These are phyloP conservation scores for Ctenopoma kingsleyae DNA, from an alignment of 2,797 vertebrate species.

Conservation along the genomic window DNA sequence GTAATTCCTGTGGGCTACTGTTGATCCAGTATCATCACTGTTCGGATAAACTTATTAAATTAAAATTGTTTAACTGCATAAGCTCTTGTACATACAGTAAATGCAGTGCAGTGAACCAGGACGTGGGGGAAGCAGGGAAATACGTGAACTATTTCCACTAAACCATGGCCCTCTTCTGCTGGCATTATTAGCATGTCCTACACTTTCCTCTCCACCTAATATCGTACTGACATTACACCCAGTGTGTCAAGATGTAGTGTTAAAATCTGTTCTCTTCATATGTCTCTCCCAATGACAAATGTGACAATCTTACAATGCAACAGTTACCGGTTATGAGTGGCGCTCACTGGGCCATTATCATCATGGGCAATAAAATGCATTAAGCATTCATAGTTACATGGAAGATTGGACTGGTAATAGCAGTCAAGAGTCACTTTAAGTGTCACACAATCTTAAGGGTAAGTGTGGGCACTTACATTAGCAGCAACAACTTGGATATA, in stretches of 20 bases:
- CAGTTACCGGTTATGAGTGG: conserved; percentile 9
- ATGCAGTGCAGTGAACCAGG: conserved; percentile 24
- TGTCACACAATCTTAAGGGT: not conserved
- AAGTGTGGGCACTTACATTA: not conserved
- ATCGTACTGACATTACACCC: not conserved
- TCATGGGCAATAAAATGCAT: conserved; percentile 15
- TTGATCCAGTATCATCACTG: conserved; percentile 54
- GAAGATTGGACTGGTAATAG: not conserved
- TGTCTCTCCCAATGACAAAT: conserved; percentile 20
- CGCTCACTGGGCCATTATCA: not conserved
- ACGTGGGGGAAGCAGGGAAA: not conserved
- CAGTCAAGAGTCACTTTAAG: conserved; percentile 17
- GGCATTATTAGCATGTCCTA: not conserved
- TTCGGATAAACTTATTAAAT: conserved; percentile 58
- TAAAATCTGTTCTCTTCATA: not conserved
- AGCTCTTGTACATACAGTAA: conserved; percentile 48
- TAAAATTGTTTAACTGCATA: conserved; percentile 57
- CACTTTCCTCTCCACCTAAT: not conserved
- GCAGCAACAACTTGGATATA: not conserved
- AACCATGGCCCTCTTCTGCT: not conserved
- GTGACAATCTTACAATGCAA: conserved; percentile 21
- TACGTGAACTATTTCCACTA: not conserved
- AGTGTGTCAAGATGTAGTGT: not conserved
- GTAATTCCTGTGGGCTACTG: conserved; percentile 40
- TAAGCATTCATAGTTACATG: conserved; percentile 14